Evolutionary conservation across 1,140 invertebrate species (phyloP), one percentile per base, ranked within the genome.

Genomic region (Tetraneura akinire): DNA sequence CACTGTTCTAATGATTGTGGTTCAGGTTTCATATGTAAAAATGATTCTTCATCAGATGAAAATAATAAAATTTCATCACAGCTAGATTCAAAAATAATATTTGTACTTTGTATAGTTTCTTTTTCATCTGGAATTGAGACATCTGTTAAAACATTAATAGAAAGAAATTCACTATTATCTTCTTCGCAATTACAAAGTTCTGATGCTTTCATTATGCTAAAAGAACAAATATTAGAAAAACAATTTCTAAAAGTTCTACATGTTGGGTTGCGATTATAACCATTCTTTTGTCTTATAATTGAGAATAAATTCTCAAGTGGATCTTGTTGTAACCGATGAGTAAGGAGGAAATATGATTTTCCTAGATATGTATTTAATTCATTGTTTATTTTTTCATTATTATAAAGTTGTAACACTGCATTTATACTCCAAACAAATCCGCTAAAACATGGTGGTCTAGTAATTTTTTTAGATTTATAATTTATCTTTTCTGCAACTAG

Each of bases 261-360:
- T n/a, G 62, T 37, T 13, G 29, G 62, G 9, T 64, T 64, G 0
- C 32, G 26, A 23, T 64, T 64, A 42, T 64, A 42, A 13, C 32
- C 62, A n/a, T 42, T 37, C n/a, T 64, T 64, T 64, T 64, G 62
- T 18, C 62, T 14, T 18, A 64, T 37, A 14, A 64, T 64, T 26
- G 29, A 64, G 16, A 64, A 32, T 1, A 64, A 37, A 42, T 37
- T 64, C 37, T 64, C 62, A 6, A 64, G 5, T 18, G 62, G 32
- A n/a, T 64, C 62, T 37, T 64, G 29, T 3, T n/a, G 9, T 42
- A 42, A 37, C 0, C 62, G 16, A 23, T 11, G 32, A 37, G 62
- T 64, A 0, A 64, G 5, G 13, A 64, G 9, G 16, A 64, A 64
- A 64, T 23, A 57, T 9, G n/a, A 8, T 13, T 57, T 57, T 26